Evolutionary conservation across 2,888 invertebrate species (phyloP).

Genomic region (Diplolepis rosae): DNA sequence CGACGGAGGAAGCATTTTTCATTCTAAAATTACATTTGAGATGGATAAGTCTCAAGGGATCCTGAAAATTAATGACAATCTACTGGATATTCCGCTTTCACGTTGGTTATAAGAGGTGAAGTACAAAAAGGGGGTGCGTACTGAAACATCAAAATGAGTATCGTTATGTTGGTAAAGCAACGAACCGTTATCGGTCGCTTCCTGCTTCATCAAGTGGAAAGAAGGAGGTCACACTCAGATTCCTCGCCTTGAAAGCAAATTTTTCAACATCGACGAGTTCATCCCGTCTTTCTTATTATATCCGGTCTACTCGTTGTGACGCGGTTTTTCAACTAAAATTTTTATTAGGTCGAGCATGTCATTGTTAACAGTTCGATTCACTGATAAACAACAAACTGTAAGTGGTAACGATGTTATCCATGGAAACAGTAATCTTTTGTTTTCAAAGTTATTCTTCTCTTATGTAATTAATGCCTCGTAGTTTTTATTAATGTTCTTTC

Average conservation of each 20-base stretch:
- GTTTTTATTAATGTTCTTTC: background rate
- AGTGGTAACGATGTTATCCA: background rate
- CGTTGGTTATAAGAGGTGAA: constrained; percentile 1
- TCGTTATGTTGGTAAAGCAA: constrained; percentile 47
- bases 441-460: background rate
- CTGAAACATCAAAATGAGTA: constrained; percentile 46
- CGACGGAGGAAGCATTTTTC: constrained; percentile 15
- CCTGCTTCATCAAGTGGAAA: constrained; percentile 49
- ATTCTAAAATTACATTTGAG: constrained; percentile 6
- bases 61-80: constrained; percentile 17
- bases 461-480: background rate
- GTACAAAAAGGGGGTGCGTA: constrained; percentile 7
- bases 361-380: background rate
- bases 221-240: constrained; percentile 40
- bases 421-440: background rate
- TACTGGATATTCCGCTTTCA: constrained; percentile 27
- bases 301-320: background rate
- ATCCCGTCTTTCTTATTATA: background rate
- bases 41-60: constrained; percentile 21
- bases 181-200: constrained; percentile 54
- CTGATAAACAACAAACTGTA: background rate
- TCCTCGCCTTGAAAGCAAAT: background rate
- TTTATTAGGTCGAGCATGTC: background rate
- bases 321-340: background rate
- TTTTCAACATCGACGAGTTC: constrained; percentile 20